A percentile compares a stretch with the other conserved stretches of the same genome.
phyloP scores from a whole-genome alignment of 2,797 vertebrate species.

The Thalassophryne amazonica region DNA sequence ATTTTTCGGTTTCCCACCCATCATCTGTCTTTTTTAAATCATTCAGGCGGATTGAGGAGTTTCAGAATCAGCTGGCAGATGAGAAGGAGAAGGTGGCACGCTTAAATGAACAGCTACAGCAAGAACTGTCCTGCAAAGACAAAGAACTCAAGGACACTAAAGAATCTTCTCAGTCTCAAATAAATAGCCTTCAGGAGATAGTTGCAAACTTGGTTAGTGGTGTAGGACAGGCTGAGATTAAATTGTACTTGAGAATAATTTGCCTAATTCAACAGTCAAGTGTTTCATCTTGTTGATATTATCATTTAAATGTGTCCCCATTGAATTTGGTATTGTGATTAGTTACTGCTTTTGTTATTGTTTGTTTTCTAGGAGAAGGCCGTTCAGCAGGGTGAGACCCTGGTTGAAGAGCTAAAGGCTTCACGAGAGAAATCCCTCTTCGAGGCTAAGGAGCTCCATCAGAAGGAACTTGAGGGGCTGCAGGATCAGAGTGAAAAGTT shows the following conservation, averaged over 20 bases:
- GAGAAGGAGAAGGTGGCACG: constrained; percentile 80
- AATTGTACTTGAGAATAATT: background rate
- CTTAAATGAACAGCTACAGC: constrained; percentile 78
- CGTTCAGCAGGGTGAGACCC: constrained; percentile 65
- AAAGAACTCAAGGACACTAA: constrained; percentile 75
- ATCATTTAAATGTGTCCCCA: background rate
- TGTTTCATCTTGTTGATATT: background rate
- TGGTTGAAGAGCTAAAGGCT: constrained; percentile 77
- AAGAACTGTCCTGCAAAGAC: constrained; percentile 76
- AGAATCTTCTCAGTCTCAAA: constrained; percentile 76
- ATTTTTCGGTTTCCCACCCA: background rate
- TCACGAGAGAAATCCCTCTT: constrained; percentile 77
- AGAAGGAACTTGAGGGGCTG: constrained; percentile 67
- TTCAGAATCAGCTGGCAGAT: constrained; percentile 84
- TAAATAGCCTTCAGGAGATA: constrained; percentile 76
- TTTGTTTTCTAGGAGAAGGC: constrained; percentile 77
- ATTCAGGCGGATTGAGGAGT: constrained; percentile 85
- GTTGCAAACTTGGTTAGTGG: constrained; percentile 81
- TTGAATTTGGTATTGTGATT: background rate
- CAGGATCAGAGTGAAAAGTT: constrained; percentile 66
- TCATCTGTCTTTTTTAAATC: background rate
- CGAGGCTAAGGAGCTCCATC: constrained; percentile 71
- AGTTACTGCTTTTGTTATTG: background rate
- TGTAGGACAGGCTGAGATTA: background rate
- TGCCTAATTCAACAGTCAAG: too few relatives aligned